Conservation (phyloP, 1,140 invertebrate species). For the Tetramorium simillimum region DNA sequence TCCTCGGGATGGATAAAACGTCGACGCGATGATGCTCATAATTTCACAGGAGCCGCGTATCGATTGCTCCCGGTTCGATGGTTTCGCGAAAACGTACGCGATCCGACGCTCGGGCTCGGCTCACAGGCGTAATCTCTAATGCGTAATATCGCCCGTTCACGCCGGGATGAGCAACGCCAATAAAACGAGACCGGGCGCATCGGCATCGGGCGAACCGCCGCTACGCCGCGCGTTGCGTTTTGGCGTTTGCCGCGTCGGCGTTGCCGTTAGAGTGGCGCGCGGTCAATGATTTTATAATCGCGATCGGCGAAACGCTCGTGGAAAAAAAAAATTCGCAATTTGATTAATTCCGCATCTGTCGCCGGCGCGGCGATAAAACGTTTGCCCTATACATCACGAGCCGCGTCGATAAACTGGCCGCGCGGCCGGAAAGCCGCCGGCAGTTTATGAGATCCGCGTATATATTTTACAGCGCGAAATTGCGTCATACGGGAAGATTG, state of each 20-base stretch:
- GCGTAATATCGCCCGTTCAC: slow-evolving; percentile 73
- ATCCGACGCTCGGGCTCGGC: slow-evolving; percentile 40
- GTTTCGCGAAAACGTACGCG: slow-evolving; percentile 68
- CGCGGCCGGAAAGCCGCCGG: slow-evolving; percentile 44
- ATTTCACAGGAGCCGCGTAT: slow-evolving; percentile 66
- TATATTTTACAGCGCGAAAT: slow-evolving; percentile 55
- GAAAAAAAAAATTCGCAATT: slow-evolving; percentile 55
- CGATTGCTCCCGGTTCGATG: slow-evolving; percentile 66
- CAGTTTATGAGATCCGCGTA: slow-evolving; percentile 65
- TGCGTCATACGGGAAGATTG: slow-evolving; percentile 2
- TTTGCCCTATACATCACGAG: slow-evolving; percentile 27
- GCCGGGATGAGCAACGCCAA: slow-evolving; percentile 69
- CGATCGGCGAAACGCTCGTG: slow-evolving; percentile 5
- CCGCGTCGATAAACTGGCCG: slow-evolving; percentile 59
- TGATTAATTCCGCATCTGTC: slow-evolving; percentile 60
- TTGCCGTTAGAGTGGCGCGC: slow-evolving; percentile 35
- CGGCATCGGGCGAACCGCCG: neutral
- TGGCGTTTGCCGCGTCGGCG: neutral
- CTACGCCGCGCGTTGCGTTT: neutral
- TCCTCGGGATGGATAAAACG: slow-evolving; percentile 67
- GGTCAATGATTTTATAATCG: slow-evolving; percentile 70
- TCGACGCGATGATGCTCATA: slow-evolving; percentile 68
- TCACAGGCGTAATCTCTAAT: slow-evolving; percentile 71
- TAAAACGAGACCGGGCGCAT: slow-evolving; percentile 66
- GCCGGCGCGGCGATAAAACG: slow-evolving; percentile 57